Conservation (phyloP, 2,797 vertebrate species). For the Anisognathus igniventris region DNA sequence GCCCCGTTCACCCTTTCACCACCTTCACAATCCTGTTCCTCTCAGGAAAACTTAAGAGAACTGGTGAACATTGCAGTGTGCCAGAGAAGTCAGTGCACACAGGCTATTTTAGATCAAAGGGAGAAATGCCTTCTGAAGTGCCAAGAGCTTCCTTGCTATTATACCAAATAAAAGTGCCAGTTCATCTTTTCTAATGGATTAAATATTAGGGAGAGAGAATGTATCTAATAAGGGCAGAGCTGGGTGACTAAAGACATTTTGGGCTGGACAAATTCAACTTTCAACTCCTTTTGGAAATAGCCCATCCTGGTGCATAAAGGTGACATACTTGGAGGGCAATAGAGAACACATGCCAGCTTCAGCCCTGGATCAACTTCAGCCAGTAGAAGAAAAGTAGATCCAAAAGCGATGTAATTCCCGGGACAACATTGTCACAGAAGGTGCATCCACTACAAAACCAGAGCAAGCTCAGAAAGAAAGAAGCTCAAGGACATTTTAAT, state of each 20-base stretch:
- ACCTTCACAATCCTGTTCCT: not conserved
- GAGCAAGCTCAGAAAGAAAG: not conserved
- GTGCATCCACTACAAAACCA: not conserved
- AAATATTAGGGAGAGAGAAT: not conserved
- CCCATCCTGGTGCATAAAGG: not conserved
- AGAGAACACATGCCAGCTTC: not conserved
- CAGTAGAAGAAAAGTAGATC: not conserved
- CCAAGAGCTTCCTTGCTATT: not conserved
- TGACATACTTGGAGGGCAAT: not conserved
- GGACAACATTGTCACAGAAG: not conserved
- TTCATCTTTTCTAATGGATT: not conserved
- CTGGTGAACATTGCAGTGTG: not conserved
- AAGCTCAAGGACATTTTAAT: not conserved
- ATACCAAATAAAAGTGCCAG: not conserved
- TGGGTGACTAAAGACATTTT: not conserved
- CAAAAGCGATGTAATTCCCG: not conserved
- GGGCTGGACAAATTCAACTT: not conserved
- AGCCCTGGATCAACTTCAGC: not conserved
- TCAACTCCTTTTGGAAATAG: not conserved
- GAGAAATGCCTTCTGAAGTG: not conserved
- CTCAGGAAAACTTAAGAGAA: constrained; percentile 32
- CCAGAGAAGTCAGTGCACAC: not conserved
- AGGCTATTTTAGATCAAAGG: constrained; percentile 36
- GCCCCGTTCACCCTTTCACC: constrained; percentile 12
- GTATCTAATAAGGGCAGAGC: not conserved